A percentile compares a stretch with the other conserved stretches of the same genome.
These are phyloP conservation scores for Loriculus beryllinus DNA, from an alignment of 2,797 vertebrate genomes.

Conservation along the genomic window DNA sequence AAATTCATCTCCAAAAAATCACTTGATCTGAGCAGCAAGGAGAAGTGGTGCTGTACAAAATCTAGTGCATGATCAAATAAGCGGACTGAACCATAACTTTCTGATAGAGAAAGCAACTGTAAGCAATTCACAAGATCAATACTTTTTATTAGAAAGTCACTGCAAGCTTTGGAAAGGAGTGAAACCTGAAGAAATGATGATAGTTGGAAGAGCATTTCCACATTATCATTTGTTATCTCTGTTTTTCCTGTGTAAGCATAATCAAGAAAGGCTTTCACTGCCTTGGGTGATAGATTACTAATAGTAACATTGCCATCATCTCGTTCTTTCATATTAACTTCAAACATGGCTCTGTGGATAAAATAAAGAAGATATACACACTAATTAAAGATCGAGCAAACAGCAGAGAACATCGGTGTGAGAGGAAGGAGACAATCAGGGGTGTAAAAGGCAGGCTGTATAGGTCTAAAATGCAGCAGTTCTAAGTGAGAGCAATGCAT, in stretches of 20 bases:
- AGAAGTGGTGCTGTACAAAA: constrained; percentile 87
- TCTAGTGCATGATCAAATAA: constrained; percentile 83
- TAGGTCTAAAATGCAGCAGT: background rate
- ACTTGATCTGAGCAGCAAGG: constrained; percentile 79
- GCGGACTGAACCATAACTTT: constrained; percentile 87
- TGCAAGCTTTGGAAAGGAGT: constrained; percentile 88
- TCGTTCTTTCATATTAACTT: constrained; percentile 94
- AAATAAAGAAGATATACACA: constrained; percentile 62
- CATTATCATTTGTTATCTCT: constrained; percentile 90
- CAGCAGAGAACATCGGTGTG: background rate
- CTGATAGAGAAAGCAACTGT: constrained; percentile 86
- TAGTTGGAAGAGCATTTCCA: constrained; percentile 92
- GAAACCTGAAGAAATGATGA: constrained; percentile 82
- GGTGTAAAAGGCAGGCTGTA: background rate
- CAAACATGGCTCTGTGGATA: constrained; percentile 91
- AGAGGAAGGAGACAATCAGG: background rate
- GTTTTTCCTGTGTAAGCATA: constrained; percentile 92
- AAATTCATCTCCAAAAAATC: constrained; percentile 93
- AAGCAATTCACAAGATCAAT: constrained; percentile 90
- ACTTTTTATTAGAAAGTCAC: constrained; percentile 91
- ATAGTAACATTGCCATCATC: constrained; percentile 89
- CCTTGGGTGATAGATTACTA: constrained; percentile 84
- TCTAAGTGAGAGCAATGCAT: background rate
- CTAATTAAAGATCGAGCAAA: constrained; percentile 39
- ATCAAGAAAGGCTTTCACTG: constrained; percentile 89